Evolutionary conservation across 37 sponge, comb jelly and placozoan genomes (phyloP).

Genomic region (Bolinopsis microptera): DNA sequence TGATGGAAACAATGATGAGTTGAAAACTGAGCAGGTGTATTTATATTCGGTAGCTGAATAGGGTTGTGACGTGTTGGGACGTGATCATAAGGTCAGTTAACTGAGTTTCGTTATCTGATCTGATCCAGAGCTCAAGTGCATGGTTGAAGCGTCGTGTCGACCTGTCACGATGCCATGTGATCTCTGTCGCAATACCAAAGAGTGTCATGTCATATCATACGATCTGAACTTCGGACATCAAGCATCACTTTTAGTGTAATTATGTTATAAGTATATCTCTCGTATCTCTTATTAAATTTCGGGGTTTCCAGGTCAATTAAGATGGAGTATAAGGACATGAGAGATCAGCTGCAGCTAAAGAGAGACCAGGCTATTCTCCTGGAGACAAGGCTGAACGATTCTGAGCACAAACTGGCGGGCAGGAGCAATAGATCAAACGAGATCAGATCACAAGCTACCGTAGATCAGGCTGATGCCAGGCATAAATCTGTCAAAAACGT

Average conservation of each 20-base stretch:
- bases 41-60: background rate
- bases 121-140: background rate
- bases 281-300: too few species aligned
- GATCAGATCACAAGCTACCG: background rate
- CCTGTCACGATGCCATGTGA: too few species aligned
- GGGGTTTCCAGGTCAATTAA: slow-evolving; percentile 34
- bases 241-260: too few species aligned
- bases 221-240: too few species aligned
- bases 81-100: background rate
- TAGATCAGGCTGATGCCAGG: slow-evolving; percentile 18
- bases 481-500: slow-evolving; percentile 58
- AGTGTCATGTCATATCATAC: too few species aligned
- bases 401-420: slow-evolving; percentile 58
- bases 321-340: background rate
- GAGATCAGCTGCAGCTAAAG: slow-evolving; percentile 12
- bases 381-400: slow-evolving; percentile 40
- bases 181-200: too few species aligned
- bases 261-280: too few species aligned
- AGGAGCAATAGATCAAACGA: slow-evolving; percentile 15
- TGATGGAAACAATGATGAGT: background rate
- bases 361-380: slow-evolving; percentile 1
- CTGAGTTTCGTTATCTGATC: background rate
- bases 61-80: background rate
- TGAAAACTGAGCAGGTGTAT: background rate
- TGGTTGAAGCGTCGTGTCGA: background rate